These are phyloP conservation scores for Anastrepha ludens DNA, from an alignment of 1,140 invertebrate species.

Conservation along the genomic window DNA sequence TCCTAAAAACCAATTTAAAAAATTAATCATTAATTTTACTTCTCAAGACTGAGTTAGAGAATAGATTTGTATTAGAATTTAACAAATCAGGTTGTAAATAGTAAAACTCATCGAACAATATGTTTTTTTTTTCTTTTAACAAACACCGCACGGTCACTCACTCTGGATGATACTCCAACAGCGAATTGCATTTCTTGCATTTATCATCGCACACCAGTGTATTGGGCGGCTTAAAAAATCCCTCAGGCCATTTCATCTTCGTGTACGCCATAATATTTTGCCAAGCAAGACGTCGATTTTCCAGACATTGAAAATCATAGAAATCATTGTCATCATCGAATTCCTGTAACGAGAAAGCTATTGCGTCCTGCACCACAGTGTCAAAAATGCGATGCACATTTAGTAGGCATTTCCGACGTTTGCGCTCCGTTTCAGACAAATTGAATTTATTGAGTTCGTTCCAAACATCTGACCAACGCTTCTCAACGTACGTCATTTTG, in stretches of 20 bases:
- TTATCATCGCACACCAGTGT: conserved; percentile 68
- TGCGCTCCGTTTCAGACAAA: conserved; percentile 69
- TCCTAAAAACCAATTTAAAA: conserved; percentile 58
- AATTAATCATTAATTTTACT: not conserved
- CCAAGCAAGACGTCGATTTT: conserved; percentile 71
- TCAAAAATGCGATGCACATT: conserved; percentile 73
- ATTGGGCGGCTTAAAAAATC: conserved; percentile 70
- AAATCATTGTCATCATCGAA: conserved; percentile 69
- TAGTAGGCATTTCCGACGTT: conserved; percentile 67
- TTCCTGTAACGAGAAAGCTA: conserved; percentile 68
- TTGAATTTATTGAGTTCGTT: conserved; percentile 71
- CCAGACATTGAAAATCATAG: conserved; percentile 69
- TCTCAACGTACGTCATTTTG: conserved; percentile 71
- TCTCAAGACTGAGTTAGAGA: not conserved
- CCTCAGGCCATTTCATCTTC: conserved; percentile 70
- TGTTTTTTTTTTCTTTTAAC: no score
- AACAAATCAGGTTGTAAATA: no score
- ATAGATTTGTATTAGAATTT: no score
- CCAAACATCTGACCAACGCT: conserved; percentile 72
- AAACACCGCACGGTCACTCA: conserved; percentile 58
- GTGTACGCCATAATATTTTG: conserved; percentile 72
- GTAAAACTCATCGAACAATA: no score
- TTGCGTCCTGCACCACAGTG: conserved; percentile 70
- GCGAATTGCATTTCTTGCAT: conserved; percentile 70
- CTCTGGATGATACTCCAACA: conserved; percentile 70